Conservation (phyloP, 2,888 invertebrate genomes). For the Macropis europaea region DNA sequence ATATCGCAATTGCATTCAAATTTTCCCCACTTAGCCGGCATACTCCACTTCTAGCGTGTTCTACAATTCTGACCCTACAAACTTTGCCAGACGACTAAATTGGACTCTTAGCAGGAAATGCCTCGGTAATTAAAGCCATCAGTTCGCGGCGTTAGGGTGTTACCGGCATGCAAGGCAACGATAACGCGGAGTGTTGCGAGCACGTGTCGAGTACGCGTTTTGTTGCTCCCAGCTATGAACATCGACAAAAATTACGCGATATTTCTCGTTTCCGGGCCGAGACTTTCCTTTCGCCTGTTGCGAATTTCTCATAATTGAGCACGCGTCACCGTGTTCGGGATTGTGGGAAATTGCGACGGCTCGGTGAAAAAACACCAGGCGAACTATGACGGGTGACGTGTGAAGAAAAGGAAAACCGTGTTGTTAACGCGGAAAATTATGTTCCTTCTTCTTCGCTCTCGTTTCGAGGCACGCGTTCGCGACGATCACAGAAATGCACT, state of each 20-base stretch:
- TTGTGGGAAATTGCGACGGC: neutral
- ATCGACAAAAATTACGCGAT: constrained; percentile 21
- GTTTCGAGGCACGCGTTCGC: too few relatives aligned
- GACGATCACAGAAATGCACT: too few relatives aligned
- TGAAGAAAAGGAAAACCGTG: neutral
- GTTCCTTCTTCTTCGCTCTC: neutral
- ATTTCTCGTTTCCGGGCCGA: neutral
- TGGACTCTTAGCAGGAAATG: constrained; percentile 69
- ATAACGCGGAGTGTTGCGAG: constrained; percentile 20
- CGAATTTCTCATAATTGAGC: constrained; percentile 1
- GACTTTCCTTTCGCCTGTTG: neutral
- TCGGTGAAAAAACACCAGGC: constrained; percentile 1
- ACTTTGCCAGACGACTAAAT: constrained; percentile 65
- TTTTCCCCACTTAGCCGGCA: constrained; percentile 3
- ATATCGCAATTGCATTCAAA: neutral
- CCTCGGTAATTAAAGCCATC: constrained; percentile 72
- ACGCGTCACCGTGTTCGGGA: neutral
- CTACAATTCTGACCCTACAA: constrained; percentile 26
- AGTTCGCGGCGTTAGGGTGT: constrained; percentile 46
- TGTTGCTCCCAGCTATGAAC: neutral
- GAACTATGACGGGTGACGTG: neutral
- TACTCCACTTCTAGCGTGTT: neutral
- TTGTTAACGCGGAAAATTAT: neutral
- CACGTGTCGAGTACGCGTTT: constrained; percentile 13
- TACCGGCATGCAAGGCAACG: constrained; percentile 19